These are phyloP conservation scores for Melieria omissa DNA, from an alignment of 2,888 invertebrate genomes.

Conservation along the genomic window DNA sequence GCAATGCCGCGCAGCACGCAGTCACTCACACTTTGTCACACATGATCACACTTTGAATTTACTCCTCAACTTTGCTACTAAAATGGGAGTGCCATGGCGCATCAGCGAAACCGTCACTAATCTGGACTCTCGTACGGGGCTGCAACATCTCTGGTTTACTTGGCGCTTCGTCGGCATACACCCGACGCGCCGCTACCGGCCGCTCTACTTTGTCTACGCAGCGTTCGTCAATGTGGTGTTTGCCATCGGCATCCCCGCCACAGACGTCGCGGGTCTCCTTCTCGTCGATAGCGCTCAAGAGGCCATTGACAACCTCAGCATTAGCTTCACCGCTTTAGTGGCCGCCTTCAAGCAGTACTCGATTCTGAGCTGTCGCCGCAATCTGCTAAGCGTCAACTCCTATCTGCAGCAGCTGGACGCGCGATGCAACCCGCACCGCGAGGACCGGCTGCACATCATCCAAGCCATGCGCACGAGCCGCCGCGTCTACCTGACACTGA, in stretches of 20 bases:
- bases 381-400: conserved; percentile 27
- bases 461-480: conserved; percentile 39
- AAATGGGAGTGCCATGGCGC: no score
- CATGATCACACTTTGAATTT: not conserved
- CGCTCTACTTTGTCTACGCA: conserved; percentile 43
- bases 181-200: conserved; percentile 38
- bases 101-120: conserved; percentile 22
- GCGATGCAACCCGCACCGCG: conserved; percentile 28
- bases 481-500: conserved; percentile 34
- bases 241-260: conserved; percentile 35
- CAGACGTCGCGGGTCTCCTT: conserved; percentile 35
- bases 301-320: conserved; percentile 41
- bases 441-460: conserved; percentile 42
- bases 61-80: no score
- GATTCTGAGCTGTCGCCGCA: conserved; percentile 24
- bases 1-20: not conserved
- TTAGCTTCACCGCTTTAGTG: conserved; percentile 41
- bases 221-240: conserved; percentile 29
- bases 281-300: conserved; percentile 29
- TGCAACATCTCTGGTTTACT: conserved; percentile 44
- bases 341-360: conserved; percentile 41
- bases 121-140: conserved; percentile 43
- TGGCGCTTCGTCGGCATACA: conserved; percentile 46
- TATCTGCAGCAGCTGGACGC: conserved; percentile 42
- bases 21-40: conserved; percentile 15